Evolutionary conservation across 1,140 invertebrate species (phyloP), one percentile per base, ranked within the genome.

Genomic region (Drosophila ficusphila): DNA sequence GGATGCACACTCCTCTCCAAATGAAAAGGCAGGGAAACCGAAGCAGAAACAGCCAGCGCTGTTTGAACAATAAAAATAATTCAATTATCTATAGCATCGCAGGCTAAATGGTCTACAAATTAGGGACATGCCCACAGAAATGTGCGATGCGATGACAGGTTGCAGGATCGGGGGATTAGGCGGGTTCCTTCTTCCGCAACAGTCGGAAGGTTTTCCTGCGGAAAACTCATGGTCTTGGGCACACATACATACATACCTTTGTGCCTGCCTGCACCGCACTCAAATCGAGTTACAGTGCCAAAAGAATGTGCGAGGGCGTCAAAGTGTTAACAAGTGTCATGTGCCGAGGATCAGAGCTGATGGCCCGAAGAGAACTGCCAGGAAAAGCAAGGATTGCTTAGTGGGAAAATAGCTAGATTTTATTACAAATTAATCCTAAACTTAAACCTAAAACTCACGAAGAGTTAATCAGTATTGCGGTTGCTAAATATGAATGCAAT

Each of bases 251-350:
- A n/a, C n/a, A n/a, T n/a, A n/a, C n/a, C n/a, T n/a, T n/a, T 71
- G 72, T 68, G 58, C 61, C 69, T n/a, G 23, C 2, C 23, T 23
- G 23, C 23, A 31, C 57, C 57, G 51, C 70, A 71, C 79, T 85
- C 70, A 85, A 86, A 79, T 76, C 38, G 76, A 85, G 61, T 85
- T 85, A 85, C 79, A 57, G 56, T 86, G 81, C 81, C 75, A 85
- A 79, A 82, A 65, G 44, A 62, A 60, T 67, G 58, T 64, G 62
- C 48, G 82, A 60, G 82, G 83, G 88, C 78, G 88, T 90, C 83
- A 79, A 90, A 75, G 78, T 90, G 78, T 77, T 82, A 90, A 90
- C 88, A 90, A 90, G 88, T 90, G 88, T 90, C 71, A 64, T 69
- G 76, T 70, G 52, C 23, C 27, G 8, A 12, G 56, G 57, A 39